Evolutionary conservation across 2,797 vertebrate genomes (phyloP), one percentile per base, ranked within the genome.

Genomic region (Phyllotis vaccarum): DNA sequence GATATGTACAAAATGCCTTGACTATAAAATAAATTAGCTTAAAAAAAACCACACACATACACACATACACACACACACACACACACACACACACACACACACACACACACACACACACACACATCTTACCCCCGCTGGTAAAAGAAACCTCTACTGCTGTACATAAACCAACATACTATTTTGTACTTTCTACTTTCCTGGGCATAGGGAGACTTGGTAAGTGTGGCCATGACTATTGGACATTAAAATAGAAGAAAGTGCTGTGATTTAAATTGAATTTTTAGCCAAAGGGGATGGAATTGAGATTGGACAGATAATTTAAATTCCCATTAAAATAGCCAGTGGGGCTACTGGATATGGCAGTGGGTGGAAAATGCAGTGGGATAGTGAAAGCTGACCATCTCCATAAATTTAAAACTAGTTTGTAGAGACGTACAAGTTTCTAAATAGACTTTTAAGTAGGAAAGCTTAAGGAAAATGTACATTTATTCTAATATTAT

Each of bases 251-350:
- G 16, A 74, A 87, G 24, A 68, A 64, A 82, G 17, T 80, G 27
- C 14, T 70, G n/a, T 66, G 43, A 87, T 90, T 95, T 75, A 90
- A 72, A 29, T 2, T 52, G 29, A 76, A n/a, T 43, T 90, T 94
- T 81, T 70, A 87, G 52, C 76, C 43, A 79, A 85, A 95, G 74
- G 24, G 64, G 85, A 34, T 78, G 29, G 16, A 90, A 83, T 13
- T 82, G 79, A 79, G 74, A 89, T 58, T 19, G 9, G 40, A 34
- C 1, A 88, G 40, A 93, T 74, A 85, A 86, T 94, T 92, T 75
- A 93, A 82, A 79, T 87, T 93, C 3, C 37, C 40, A 82, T 78
- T 89, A 72, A 96, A 92, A 70, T 82, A 86, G 49, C 1, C 16
- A 49, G 37, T 54, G 40, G 49, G 74, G 14, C 6, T 64, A 58